Base-by-base conservation (phyloP, 2,888 invertebrate genomes). In the Notodonta ziczac region DNA sequence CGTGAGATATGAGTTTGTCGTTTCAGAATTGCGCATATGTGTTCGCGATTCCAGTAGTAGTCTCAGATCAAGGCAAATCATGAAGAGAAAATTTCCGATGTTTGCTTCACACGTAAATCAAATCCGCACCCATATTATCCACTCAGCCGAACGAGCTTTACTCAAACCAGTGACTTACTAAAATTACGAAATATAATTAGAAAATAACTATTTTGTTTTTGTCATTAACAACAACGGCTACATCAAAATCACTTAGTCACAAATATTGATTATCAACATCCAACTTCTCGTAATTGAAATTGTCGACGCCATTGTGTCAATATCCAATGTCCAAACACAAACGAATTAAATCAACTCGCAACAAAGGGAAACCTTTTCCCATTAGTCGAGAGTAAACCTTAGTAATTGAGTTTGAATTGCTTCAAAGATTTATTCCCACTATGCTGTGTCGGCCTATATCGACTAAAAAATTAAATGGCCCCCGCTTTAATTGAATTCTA, bases 371-470 rank as follows among this genome's bases (percentile, higher is more conserved):
- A 82, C 84, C 86, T 84, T 86, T 86, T 87, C 86, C 89, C 87
- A 90, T 90, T 90, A 89, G 84, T 81, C 79, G 60, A 87, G 88
- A 87, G 88, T 83, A 90, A 90, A 91, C 89, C 83, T 74, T 86
- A 83, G 89, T 91, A 90, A 91, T 91, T 90, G 91, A 91, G 86
- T 91, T 91, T 88, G 86, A 84, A 90, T 90, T 87, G 90, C 87
- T 89, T 90, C 87, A 90, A 89, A 90, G 88, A 90, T 90, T 90
- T 88, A 90, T 87, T 78, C 75, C 69, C 81, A 86, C 85, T 87
- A 83, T 86, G 81, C 82, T 78, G 73, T 77, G 72, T 73, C 67
- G 70, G 76, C 77, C 76, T 83, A 83, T 82, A 78, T 73, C 74
- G 74, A 64, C 65, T 73, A 77, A 78, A 85, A 83, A 82, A 84